A percentile compares a stretch with the other conserved stretches of the same genome.
These are phyloP conservation scores for Psephotus haematonotus DNA, from an alignment of 2,113 vertebrate genomes.

Conservation along the genomic window DNA sequence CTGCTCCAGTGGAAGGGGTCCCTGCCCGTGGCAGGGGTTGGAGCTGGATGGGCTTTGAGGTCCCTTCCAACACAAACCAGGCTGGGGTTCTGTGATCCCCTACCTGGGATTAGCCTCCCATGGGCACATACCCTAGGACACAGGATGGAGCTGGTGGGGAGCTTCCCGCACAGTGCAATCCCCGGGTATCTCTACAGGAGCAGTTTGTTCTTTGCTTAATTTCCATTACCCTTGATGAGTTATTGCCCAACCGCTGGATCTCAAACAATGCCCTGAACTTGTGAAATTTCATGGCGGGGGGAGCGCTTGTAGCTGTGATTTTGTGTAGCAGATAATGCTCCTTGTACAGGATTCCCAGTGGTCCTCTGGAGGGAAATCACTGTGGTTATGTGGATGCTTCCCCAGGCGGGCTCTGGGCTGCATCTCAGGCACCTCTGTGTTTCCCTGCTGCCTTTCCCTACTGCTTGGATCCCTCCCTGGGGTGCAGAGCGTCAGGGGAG, in stretches of 20 bases:
- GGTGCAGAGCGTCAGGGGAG: accelerated
- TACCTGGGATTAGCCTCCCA: accelerated
- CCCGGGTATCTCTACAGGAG: not conserved
- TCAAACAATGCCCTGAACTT: not conserved
- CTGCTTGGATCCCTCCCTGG: not conserved
- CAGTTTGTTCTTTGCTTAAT: not conserved
- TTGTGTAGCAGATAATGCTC: not conserved
- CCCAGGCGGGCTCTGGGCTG: not conserved
- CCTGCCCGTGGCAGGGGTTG: accelerated
- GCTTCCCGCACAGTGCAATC: not conserved
- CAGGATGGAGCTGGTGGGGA: not conserved
- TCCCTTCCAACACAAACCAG: not conserved
- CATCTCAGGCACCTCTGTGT: accelerated
- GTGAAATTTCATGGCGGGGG: not conserved
- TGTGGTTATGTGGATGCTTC: not conserved
- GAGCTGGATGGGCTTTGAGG: accelerated
- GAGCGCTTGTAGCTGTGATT: not conserved
- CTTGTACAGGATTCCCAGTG: not conserved
- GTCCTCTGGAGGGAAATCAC: not conserved
- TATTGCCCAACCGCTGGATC: not conserved
- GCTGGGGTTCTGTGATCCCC: not conserved
- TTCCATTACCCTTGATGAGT: not conserved
- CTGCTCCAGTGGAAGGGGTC: not conserved
- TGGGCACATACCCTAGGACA: not conserved
- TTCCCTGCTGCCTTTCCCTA: not conserved